phyloP scores from a whole-genome alignment of 2,797 vertebrate genomes.

The Schizopygopsis malacanthus region DNA sequence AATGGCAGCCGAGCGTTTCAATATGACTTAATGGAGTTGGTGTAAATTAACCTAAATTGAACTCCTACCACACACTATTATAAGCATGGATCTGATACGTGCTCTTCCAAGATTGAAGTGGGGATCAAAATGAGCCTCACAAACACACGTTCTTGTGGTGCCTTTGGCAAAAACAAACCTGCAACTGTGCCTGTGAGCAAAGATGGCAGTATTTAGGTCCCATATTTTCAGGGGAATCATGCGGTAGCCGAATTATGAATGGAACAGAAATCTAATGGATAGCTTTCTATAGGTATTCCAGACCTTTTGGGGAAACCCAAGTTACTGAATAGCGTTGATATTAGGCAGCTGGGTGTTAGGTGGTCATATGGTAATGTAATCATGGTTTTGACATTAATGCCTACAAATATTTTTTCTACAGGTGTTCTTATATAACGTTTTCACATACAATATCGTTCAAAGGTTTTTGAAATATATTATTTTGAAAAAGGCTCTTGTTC shows the following conservation, averaged over 20 bases:
- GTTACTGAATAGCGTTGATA: neutral
- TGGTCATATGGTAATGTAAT: constrained; percentile 1
- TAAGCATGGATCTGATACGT: constrained; percentile 6
- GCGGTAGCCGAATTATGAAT: neutral
- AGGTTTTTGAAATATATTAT: neutral
- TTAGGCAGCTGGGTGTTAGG: neutral
- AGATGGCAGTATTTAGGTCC: neutral
- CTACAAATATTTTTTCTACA: neutral
- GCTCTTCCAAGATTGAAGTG: neutral
- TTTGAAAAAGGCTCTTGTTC: neutral
- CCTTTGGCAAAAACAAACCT: neutral
- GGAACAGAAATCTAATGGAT: neutral
- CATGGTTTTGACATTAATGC: neutral
- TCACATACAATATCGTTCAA: neutral
- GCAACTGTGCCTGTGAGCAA: neutral
- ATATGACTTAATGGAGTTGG: constrained; percentile 18
- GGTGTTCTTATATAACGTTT: neutral
- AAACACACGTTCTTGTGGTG: neutral
- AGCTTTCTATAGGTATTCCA: neutral
- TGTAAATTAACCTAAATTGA: constrained; percentile 31
- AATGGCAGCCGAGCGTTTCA: constrained; percentile 2
- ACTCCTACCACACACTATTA: constrained; percentile 18
- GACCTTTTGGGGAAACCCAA: neutral
- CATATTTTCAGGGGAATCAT: neutral
- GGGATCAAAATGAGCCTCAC: neutral